phyloP scores from a whole-genome alignment of 2,113 vertebrate genomes.

The Lucifuga dentata region DNA sequence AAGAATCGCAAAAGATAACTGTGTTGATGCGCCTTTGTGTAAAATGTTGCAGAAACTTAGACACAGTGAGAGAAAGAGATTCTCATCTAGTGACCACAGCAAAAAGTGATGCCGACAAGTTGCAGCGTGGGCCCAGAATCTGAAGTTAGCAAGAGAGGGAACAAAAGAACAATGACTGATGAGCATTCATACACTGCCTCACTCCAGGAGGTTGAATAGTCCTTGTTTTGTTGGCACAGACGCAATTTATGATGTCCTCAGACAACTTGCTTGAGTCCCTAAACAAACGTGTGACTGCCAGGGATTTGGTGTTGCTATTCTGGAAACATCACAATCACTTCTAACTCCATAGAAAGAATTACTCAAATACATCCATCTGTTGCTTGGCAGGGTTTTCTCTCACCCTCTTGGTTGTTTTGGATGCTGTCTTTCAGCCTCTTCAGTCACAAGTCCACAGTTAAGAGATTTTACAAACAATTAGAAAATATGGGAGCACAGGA shows the following conservation, averaged over 20 bases:
- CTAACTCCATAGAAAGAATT: conserved; percentile 24
- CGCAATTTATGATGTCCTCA: conserved; percentile 57
- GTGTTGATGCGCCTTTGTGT: conserved; percentile 25
- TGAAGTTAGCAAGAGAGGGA: conserved; percentile 18
- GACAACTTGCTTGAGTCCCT: conserved; percentile 26
- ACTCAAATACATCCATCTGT: conserved; percentile 50
- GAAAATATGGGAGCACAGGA: neutral
- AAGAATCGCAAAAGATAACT: neutral
- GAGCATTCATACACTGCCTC: conserved; percentile 43
- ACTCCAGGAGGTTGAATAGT: conserved; percentile 28
- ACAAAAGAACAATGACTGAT: conserved; percentile 46
- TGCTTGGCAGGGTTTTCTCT: conserved; percentile 28
- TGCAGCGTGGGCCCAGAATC: conserved; percentile 19
- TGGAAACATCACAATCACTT: conserved; percentile 55
- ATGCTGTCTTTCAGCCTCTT: conserved; percentile 7
- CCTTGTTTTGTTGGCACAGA: conserved; percentile 55
- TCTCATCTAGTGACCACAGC: conserved; percentile 12
- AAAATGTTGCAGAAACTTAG: conserved; percentile 9
- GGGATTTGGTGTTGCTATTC: conserved; percentile 40
- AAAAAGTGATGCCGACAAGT: neutral
- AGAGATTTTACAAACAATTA: conserved; percentile 29
- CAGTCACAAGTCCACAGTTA: neutral
- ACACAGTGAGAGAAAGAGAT: conserved; percentile 11
- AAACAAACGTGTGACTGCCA: conserved; percentile 50
- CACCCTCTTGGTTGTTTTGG: conserved; percentile 28